Percentiles rank a stretch among this genome's conserved stretches.
Conservation (phyloP, 2,797 vertebrate genomes). For the Hozukius guyotensis region DNA sequence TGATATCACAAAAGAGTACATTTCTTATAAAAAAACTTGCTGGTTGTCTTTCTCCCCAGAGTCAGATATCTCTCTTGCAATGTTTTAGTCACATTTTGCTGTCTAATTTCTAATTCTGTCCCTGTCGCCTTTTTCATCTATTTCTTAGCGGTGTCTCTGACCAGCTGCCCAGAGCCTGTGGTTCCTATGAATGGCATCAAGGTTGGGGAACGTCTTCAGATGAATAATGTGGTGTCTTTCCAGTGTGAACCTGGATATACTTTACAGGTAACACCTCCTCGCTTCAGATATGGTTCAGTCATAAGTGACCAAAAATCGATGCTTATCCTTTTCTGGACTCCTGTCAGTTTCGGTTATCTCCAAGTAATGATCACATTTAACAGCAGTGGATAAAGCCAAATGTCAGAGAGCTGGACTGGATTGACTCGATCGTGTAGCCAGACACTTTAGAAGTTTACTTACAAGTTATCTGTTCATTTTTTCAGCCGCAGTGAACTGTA, state of each 20-base stretch:
- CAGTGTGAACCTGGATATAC: conserved; percentile 97
- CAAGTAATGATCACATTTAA: background rate
- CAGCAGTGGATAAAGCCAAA: background rate
- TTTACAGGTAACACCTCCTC: conserved; percentile 86
- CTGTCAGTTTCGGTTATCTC: background rate
- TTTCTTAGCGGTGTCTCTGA: conserved; percentile 88
- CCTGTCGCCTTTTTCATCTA: background rate
- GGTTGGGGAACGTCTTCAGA: conserved; percentile 92
- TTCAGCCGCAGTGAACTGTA: background rate
- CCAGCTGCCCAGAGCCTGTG: conserved; percentile 93
- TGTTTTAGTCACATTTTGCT: background rate
- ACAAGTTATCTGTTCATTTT: background rate
- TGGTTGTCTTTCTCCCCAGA: background rate
- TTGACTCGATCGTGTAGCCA: background rate
- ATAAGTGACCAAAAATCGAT: background rate
- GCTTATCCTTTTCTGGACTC: background rate
- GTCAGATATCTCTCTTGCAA: background rate
- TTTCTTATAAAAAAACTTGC: background rate
- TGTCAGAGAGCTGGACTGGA: background rate
- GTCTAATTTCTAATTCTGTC: background rate
- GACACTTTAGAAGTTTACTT: background rate
- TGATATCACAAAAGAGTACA: background rate
- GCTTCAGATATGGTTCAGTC: background rate
- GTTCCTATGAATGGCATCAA: conserved; percentile 94
- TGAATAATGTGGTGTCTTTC: conserved; percentile 97